Evolutionary conservation across 1,140 invertebrate genomes (phyloP), one percentile per base, ranked within the genome.

Genomic region (Brachionus paranguensis): DNA sequence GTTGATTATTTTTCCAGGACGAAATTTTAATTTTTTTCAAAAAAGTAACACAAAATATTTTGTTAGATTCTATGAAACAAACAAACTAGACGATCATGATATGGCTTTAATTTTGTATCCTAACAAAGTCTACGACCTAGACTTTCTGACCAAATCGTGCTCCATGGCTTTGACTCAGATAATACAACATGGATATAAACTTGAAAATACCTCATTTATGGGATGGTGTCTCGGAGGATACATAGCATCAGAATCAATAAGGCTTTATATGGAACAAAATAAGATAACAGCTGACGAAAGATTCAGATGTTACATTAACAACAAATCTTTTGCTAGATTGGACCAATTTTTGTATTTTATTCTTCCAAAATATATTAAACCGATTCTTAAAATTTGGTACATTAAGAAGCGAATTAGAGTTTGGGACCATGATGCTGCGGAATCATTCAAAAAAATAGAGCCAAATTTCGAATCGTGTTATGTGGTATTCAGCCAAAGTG

Each of bases 331-430:
- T 68, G 37, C 24, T 17, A 55, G 53, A 45, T 14, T 81, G 37
- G 60, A 68, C 20, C 50, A 81, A 2, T 81, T 81, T 81, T 81
- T 81, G 78, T 81, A 81, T 45, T 81, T 64, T 24, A 81, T 81
- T 64, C 20, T 81, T 12, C 78, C 78, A 45, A 45, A 60, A 14
- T 29, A 41, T 45, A 27, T 64, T 17, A 43, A 37, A 14, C 78
- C 50, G 4, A 20, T 81, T 20, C 33, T 81, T 11, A 81, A 68
- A 43, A 24, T 81, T 33, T 81, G 43, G 33, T 24, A 24, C 5
- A 37, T 81, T 47, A 81, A 81, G 41, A 81, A 33, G 12, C 17
- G 8, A 2, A 45, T 81, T n/a, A 37, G 27, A 81, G 78, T 81
- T 10, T 81, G 78, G 78, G 78, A 81, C 6, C 53, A 60, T 20